A percentile compares a stretch with the other conserved stretches of the same genome.
Evolutionary conservation across 2,797 vertebrate genomes (phyloP).

Genomic region (Amniataba percoides): DNA sequence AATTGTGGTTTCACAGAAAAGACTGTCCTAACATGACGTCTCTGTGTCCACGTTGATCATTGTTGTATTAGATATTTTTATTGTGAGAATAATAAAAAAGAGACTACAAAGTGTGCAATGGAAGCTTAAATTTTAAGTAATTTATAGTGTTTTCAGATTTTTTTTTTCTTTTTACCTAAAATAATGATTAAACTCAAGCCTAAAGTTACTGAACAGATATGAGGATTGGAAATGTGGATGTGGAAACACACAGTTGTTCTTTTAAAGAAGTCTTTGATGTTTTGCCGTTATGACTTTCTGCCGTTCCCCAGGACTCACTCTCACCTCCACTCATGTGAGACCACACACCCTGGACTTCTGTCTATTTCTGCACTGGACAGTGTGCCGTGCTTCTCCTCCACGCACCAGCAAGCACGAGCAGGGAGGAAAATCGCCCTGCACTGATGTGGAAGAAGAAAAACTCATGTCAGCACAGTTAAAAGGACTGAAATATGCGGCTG

Average conservation of each 20-base stretch:
- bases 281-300: conserved; percentile 63
- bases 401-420: conserved; percentile 46
- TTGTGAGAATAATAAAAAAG: not conserved
- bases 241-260: conserved; percentile 12
- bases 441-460: conserved; percentile 53
- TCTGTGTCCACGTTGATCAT: too few species aligned
- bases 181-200: not conserved
- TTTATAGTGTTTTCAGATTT: not conserved
- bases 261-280: conserved; percentile 33
- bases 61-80: not conserved
- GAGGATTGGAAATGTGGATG: not conserved
- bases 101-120: not conserved
- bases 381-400: conserved; percentile 54
- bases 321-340: conserved; percentile 75
- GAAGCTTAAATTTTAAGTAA: not conserved
- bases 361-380: conserved; percentile 58
- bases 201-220: not conserved
- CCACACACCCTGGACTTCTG: conserved; percentile 51
- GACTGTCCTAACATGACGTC: not conserved
- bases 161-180: not conserved
- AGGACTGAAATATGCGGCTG: conserved; percentile 47
- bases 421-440: conserved; percentile 58
- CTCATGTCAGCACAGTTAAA: conserved; percentile 55
- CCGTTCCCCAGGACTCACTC: conserved; percentile 69
- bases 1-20: not conserved